Base-by-base conservation (phyloP, 2,797 vertebrate genomes). In the Podarcis siculus region DNA sequence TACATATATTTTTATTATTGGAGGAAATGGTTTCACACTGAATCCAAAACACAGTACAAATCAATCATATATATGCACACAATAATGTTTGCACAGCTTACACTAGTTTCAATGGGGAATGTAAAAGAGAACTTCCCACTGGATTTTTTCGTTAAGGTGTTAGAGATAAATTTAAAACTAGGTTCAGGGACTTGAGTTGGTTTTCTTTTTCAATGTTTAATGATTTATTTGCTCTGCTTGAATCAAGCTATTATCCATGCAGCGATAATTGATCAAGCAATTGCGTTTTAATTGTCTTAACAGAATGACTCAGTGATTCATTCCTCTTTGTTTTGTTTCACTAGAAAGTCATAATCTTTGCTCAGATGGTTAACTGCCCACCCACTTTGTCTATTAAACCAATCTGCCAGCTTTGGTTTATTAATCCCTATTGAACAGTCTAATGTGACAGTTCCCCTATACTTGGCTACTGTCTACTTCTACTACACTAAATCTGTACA, bases 251-350 rank as follows among this genome's bases (percentile, higher is more conserved):
- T 93, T 93, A 94, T 86, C 42, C 64, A 82, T 64, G 90, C 87
- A 92, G 79, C 93, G 86, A 94, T 94, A 95, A 95, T 85, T 92
- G 91, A 93, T 94, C 87, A 91, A 91, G 92, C 45, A 93, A 91
- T 88, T 92, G 73, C 88, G 90, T 90, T 93, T 91, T 95, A 95
- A 95, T 95, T 86, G 75, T 93, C 85, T 89, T 94, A 94, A 90
- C 89, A 91, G 71, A 84, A 76, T 79, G 30, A 58, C 66, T 93
- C 94, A 91, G 89, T 95, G 89, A 91, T 93, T 95, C 95, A 93
- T 95, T 94, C 89, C n/a, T 95, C 93, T 96, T 94, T 94, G 88
- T 90, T 95, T 95, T 95, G 88, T 96, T 93, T 95, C 87, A 83
- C 79, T 94, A 83, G 85, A 85, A 90, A 94, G 89, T 91, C 94